A percentile compares a stretch with the other conserved stretches of the same genome.
phyloP scores from a whole-genome alignment of 2,797 vertebrate genomes.

The Tiaroga cobitis region DNA sequence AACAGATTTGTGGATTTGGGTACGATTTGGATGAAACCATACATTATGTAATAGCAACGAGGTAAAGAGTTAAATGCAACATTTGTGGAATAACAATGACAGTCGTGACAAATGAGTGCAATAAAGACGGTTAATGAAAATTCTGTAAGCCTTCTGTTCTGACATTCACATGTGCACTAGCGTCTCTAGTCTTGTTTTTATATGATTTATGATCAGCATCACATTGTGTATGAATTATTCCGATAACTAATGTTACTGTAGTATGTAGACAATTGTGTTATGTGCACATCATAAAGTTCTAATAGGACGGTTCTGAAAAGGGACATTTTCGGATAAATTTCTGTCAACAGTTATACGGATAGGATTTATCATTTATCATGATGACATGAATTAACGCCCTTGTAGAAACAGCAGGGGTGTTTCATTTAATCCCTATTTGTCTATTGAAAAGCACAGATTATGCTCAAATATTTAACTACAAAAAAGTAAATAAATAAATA shows the following conservation, averaged over 20 bases:
- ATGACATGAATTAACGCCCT: neutral
- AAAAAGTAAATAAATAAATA: neutral
- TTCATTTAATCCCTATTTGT: neutral
- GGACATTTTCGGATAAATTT: neutral
- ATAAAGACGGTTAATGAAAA: neutral
- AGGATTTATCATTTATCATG: neutral
- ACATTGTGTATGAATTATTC: neutral
- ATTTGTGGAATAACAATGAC: neutral
- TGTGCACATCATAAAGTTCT: neutral
- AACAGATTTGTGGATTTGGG: slow-evolving; percentile 70
- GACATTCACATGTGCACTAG: neutral
- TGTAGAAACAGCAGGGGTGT: slow-evolving; percentile 12
- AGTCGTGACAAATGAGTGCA: neutral
- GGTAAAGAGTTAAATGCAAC: slow-evolving; percentile 4
- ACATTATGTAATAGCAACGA: slow-evolving; percentile 70
- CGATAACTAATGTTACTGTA: neutral
- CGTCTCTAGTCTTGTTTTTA: neutral
- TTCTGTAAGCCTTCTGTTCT: too few species aligned
- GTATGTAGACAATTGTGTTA: neutral
- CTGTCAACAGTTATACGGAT: neutral
- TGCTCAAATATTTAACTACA: neutral
- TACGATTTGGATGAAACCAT: slow-evolving; percentile 37
- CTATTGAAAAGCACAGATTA: neutral
- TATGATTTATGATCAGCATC: neutral
- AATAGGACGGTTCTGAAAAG: neutral